Evolutionary conservation across 2,888 invertebrate genomes (phyloP).

Genomic region (Diabrotica balteata): DNA sequence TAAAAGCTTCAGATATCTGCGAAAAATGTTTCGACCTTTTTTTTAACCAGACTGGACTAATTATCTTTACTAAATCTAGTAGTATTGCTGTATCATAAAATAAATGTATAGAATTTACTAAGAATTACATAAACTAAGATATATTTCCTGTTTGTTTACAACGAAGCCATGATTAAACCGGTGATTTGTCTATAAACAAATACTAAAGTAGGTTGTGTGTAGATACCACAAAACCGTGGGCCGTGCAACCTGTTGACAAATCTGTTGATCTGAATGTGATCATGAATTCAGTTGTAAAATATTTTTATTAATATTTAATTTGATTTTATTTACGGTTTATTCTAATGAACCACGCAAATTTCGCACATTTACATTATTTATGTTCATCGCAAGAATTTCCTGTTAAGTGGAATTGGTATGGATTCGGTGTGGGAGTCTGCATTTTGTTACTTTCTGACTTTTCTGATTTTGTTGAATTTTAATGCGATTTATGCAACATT

Average conservation of each 20-base stretch:
- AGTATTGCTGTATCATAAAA: too few relatives aligned
- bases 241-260: conserved; percentile 28
- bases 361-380: not conserved
- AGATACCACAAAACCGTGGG: conserved; percentile 20
- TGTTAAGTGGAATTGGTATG: too few relatives aligned
- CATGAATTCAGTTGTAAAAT: conserved; percentile 21
- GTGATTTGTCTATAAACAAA: conserved; percentile 27
- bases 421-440: too few relatives aligned
- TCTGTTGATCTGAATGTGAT: conserved; percentile 29
- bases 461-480: too few relatives aligned
- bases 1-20: too few relatives aligned
- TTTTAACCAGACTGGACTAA: too few relatives aligned
- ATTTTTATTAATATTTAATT: conserved; percentile 33
- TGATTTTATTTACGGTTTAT: conserved; percentile 31
- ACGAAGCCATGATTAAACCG: conserved; percentile 9
- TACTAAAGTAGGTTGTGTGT: conserved; percentile 32
- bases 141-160: conserved; percentile 22
- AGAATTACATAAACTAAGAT: not conserved
- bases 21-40: too few relatives aligned
- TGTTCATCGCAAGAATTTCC: too few relatives aligned
- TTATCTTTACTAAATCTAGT: too few relatives aligned
- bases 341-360: conserved; percentile 34
- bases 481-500: too few relatives aligned
- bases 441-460: too few relatives aligned
- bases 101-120: too few relatives aligned